phyloP scores from a whole-genome alignment of 1,140 invertebrate species.

The Hyles euphorbiae region DNA sequence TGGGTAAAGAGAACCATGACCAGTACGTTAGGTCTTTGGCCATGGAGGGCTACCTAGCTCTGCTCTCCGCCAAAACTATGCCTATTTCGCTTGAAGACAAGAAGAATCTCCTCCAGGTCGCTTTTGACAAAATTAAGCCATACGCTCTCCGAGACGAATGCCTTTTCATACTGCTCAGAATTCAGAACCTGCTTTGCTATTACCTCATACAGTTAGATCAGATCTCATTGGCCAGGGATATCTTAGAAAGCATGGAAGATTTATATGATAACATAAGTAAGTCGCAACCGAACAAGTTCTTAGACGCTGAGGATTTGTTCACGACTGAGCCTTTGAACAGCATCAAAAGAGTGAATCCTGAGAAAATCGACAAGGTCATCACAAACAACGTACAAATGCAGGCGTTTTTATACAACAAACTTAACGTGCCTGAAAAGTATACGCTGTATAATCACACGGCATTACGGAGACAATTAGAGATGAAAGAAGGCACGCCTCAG shows the following conservation, averaged over 20 bases:
- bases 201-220: conserved; percentile 59
- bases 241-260: conserved; percentile 58
- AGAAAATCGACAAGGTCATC: conserved; percentile 69
- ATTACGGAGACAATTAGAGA: conserved; percentile 77
- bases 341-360: conserved; percentile 48
- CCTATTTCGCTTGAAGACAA: conserved; percentile 49
- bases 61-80: conserved; percentile 52
- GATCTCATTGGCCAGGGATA: conserved; percentile 36
- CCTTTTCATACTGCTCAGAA: conserved; percentile 55
- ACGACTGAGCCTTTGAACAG: conserved; percentile 34
- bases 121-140: conserved; percentile 52
- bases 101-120: conserved; percentile 41
- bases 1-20: conserved; percentile 53
- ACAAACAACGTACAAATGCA: conserved; percentile 74
- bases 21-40: conserved; percentile 46
- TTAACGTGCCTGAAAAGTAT: conserved; percentile 65
- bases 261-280: conserved; percentile 55
- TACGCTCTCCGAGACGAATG: conserved; percentile 45
- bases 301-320: conserved; percentile 61
- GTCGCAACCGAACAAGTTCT: conserved; percentile 37
- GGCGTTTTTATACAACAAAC: conserved; percentile 69
- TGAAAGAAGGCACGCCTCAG: conserved; percentile 76
- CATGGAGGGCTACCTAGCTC: conserved; percentile 57
- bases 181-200: conserved; percentile 66
- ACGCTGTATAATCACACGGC: conserved; percentile 79